Conservation (phyloP, 1,140 invertebrate species). For the Sitophilus oryzae region DNA sequence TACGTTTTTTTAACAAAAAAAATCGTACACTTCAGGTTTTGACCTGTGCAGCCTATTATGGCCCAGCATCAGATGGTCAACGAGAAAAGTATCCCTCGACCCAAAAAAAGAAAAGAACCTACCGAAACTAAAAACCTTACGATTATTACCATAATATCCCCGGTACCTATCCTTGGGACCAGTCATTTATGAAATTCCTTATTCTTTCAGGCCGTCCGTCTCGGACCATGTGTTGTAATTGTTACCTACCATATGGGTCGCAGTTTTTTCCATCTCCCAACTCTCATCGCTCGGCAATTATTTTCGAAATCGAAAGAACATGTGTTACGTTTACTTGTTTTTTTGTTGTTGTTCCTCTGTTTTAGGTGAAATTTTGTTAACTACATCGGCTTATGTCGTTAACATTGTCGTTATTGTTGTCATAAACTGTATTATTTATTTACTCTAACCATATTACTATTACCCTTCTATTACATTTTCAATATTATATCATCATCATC, state of each 20-base stretch:
- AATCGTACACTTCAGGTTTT: too few species aligned
- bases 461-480: too few species aligned
- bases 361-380: too few species aligned
- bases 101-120: neutral
- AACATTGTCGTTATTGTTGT: too few species aligned
- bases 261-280: neutral
- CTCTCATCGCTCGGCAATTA: neutral
- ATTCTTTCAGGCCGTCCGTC: neutral
- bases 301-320: neutral
- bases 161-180: neutral
- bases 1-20: too few species aligned
- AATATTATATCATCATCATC: too few species aligned
- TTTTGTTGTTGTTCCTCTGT: neutral
- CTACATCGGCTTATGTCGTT: too few species aligned
- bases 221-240: neutral
- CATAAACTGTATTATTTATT: too few species aligned
- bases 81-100: constrained; percentile 4
- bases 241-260: neutral
- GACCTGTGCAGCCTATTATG: constrained; percentile 12
- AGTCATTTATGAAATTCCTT: neutral
- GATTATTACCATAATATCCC: neutral
- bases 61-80: constrained; percentile 11
- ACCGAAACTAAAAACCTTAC: neutral
- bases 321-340: neutral
- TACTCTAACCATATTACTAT: too few species aligned